Evolutionary conservation across 2,888 invertebrate species (phyloP).

Genomic region (Conops quadrifasciatus): DNA sequence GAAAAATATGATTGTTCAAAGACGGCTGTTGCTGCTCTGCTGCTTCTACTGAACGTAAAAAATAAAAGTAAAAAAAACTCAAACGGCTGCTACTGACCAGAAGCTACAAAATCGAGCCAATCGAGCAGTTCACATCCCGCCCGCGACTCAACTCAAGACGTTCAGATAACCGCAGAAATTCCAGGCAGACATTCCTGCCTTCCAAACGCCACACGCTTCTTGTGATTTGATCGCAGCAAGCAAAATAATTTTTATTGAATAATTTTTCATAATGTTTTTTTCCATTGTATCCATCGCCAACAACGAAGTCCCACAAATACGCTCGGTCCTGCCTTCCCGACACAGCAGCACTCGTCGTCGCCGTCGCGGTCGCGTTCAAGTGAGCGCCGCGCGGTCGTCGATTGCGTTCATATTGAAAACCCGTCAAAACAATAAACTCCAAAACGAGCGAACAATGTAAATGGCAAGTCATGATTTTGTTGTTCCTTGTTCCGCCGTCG

Average conservation of each 20-base stretch:
- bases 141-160: too few species aligned
- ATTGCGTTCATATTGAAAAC: constrained; percentile 27
- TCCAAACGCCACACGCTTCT: constrained; percentile 26
- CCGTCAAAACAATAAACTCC: constrained; percentile 63
- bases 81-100: constrained; percentile 26
- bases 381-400: constrained; percentile 11
- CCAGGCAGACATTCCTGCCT: constrained; percentile 15
- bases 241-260: constrained; percentile 62
- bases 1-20: constrained; percentile 51
- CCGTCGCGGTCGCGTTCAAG: background rate
- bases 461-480: constrained; percentile 64
- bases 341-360: background rate
- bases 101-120: background rate
- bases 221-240: constrained; percentile 23
- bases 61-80: too few species aligned
- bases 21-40: constrained; percentile 30
- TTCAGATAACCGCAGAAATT: constrained; percentile 10
- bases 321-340: background rate
- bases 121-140: background rate
- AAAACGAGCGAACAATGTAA: constrained; percentile 63
- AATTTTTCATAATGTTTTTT: constrained; percentile 60
- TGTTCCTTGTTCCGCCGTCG: constrained; percentile 55
- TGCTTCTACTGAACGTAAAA: background rate
- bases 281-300: constrained; percentile 37
- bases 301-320: background rate